Percentiles rank a stretch among this genome's conserved stretches.
Conservation (phyloP, 23 tunicate genomes). For the Phallusia fumigata region DNA sequence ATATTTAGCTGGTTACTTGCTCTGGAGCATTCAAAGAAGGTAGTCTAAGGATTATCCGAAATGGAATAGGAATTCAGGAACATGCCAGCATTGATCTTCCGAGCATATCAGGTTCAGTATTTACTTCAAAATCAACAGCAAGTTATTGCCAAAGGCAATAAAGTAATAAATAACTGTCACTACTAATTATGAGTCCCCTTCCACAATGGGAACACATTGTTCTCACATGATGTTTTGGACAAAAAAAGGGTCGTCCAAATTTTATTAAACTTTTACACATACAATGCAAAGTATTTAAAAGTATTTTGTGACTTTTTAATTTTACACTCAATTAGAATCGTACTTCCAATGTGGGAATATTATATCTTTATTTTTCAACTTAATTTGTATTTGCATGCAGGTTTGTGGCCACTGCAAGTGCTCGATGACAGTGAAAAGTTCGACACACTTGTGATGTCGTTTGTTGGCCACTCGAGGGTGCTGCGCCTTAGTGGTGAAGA, state of each 20-base stretch:
- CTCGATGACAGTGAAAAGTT: slow-evolving; percentile 30
- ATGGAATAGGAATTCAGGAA: slow-evolving; percentile 99
- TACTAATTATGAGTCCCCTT: too few species aligned
- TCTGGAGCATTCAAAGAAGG: slow-evolving; percentile 94
- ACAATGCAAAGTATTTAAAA: neutral
- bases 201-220: too few species aligned
- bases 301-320: neutral
- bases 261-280: too few species aligned
- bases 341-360: neutral
- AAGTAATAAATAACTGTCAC: too few species aligned
- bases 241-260: too few species aligned
- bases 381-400: slow-evolving; percentile 23
- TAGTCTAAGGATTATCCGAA: slow-evolving; percentile 85
- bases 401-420: slow-evolving; percentile 80
- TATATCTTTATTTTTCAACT: neutral
- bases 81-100: slow-evolving; percentile 96
- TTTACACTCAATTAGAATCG: neutral
- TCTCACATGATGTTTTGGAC: too few species aligned
- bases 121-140: too few species aligned
- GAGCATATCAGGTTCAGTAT: slow-evolving; percentile 80
- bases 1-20: slow-evolving; percentile 75
- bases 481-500: slow-evolving; percentile 83
- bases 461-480: slow-evolving; percentile 89
- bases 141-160: too few species aligned
- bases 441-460: slow-evolving; percentile 88